These are phyloP conservation scores for Lordiphosa mommai DNA, from an alignment of 1,140 invertebrate species.

Conservation along the genomic window DNA sequence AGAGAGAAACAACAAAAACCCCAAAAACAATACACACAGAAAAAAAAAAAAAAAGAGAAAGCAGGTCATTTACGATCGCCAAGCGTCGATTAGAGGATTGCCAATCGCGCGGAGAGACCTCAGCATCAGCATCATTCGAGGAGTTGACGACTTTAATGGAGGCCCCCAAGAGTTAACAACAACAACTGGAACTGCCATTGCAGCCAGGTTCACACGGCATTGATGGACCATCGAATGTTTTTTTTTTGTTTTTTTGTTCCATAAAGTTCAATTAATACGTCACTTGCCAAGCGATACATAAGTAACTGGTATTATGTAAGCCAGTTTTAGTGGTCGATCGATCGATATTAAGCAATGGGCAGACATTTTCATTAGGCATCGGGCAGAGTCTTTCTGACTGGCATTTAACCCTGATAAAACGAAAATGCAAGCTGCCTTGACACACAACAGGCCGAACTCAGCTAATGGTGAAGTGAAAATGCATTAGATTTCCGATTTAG, in stretches of 20 bases:
- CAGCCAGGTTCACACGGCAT: conserved; percentile 23
- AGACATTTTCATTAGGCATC: conserved; percentile 11
- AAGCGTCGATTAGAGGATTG: conserved; percentile 47
- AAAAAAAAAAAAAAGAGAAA: conserved; percentile 65
- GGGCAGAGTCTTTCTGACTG: too few relatives aligned
- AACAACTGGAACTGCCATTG: not conserved
- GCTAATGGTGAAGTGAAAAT: too few relatives aligned
- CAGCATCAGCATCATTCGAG: conserved; percentile 12
- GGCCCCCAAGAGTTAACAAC: conserved; percentile 1
- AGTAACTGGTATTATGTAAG: conserved; percentile 31
- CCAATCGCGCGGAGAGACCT: conserved; percentile 36
- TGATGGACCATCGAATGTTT: not conserved
- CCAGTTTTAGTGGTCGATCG: conserved; percentile 11
- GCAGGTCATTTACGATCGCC: conserved; percentile 71
- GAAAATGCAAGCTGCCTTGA: too few relatives aligned
- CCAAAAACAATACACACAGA: not conserved
- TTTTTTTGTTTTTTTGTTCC: not conserved
- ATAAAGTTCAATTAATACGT: conserved; percentile 71
- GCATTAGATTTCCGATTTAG: too few relatives aligned
- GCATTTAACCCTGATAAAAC: too few relatives aligned
- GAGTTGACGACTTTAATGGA: conserved; percentile 26
- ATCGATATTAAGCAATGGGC: too few relatives aligned
- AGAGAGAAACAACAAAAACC: not conserved
- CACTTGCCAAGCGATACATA: conserved; percentile 31
- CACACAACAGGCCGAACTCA: conserved; percentile 1